phyloP scores from a whole-genome alignment of 2,888 invertebrate genomes.

The Drosophila diplacantha region DNA sequence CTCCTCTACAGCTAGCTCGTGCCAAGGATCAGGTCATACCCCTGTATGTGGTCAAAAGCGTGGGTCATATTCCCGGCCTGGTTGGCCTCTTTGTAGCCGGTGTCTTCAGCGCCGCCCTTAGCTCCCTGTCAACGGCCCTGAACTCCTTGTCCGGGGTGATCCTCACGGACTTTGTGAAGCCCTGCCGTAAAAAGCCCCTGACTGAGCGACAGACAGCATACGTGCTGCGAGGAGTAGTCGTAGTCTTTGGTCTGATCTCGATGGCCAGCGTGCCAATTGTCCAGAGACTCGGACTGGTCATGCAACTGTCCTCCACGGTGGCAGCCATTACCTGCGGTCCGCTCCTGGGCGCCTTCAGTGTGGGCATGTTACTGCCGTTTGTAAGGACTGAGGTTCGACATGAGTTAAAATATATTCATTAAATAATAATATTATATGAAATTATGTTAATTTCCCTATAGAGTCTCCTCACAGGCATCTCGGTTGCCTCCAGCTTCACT shows the following conservation, averaged over 20 bases:
- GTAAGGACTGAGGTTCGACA: conserved; percentile 80
- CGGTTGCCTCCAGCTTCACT: conserved; percentile 81
- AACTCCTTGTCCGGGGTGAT: conserved; percentile 89
- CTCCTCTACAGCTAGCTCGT: conserved; percentile 80
- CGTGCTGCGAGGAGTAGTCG: conserved; percentile 83
- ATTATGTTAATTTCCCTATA: conserved; percentile 61
- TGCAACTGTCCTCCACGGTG: conserved; percentile 81
- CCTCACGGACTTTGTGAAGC: conserved; percentile 87
- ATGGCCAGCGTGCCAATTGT: conserved; percentile 83
- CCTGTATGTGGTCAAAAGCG: conserved; percentile 88
- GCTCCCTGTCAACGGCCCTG: conserved; percentile 87
- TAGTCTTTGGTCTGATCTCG: conserved; percentile 82
- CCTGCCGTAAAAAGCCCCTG: conserved; percentile 80
- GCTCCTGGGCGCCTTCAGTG: conserved; percentile 83
- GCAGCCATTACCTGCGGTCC: conserved; percentile 83
- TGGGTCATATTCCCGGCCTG: conserved; percentile 86
- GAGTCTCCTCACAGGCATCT: conserved; percentile 84
- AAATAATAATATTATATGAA: neutral
- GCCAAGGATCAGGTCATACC: conserved; percentile 90
- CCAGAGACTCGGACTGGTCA: conserved; percentile 85
- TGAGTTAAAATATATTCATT: neutral
- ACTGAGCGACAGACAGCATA: conserved; percentile 80
- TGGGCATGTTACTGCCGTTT: conserved; percentile 83
- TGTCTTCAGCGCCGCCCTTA: conserved; percentile 92
- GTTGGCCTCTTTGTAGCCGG: conserved; percentile 93